phyloP scores from a whole-genome alignment of 2,888 invertebrate genomes.

The Deroplatys truncata region DNA sequence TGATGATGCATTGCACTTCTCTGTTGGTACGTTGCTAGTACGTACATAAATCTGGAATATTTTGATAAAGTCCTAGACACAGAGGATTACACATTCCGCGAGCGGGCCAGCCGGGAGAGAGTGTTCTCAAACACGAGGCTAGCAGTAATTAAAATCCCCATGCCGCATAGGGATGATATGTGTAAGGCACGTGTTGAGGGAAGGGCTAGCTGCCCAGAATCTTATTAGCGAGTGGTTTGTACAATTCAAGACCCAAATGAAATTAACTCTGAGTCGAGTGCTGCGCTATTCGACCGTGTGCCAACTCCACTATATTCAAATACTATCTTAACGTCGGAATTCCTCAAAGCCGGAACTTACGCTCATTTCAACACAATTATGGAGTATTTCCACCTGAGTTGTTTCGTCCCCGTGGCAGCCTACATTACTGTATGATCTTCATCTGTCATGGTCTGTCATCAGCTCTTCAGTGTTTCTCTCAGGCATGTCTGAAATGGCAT shows the following conservation, averaged over 20 bases:
- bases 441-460: no score
- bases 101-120: not conserved
- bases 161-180: not conserved
- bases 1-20: no score
- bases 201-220: not conserved
- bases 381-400: not conserved
- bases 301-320: not conserved
- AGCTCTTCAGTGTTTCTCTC: no score
- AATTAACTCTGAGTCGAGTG: not conserved
- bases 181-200: not conserved
- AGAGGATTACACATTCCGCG: not conserved
- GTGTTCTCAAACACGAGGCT: not conserved
- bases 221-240: not conserved
- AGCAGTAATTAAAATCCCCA: not conserved
- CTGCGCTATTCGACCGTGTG: not conserved
- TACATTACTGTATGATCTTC: no score
- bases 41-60: not conserved
- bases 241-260: not conserved
- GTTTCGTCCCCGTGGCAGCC: not conserved
- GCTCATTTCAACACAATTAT: not conserved
- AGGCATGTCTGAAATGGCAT: no score
- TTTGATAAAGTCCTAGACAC: not conserved
- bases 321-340: not conserved
- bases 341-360: not conserved
- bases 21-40: no score